A percentile compares a stretch with the other conserved stretches of the same genome.
phyloP scores from a whole-genome alignment of 1,140 invertebrate genomes.

The Trichoplusia ni region DNA sequence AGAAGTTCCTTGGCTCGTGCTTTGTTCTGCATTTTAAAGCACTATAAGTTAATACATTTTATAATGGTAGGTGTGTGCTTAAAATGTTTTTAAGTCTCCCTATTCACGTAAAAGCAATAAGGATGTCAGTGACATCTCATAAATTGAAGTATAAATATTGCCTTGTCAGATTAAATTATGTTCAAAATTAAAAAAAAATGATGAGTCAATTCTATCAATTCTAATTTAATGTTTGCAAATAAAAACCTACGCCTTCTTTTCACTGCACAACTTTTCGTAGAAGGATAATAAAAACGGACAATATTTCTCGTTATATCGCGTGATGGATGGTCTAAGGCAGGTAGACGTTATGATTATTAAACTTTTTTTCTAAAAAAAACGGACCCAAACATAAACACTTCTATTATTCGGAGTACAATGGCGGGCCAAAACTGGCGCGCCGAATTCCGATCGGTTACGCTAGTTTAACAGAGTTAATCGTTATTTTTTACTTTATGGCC shows the following conservation, averaged over 20 bases:
- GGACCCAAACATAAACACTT: constrained; percentile 74
- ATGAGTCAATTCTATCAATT: constrained; percentile 54
- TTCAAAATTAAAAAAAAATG: constrained; percentile 36
- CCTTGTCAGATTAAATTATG: constrained; percentile 33
- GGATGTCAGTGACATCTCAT: background rate
- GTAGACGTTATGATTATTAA: constrained; percentile 58
- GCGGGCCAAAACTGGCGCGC: constrained; percentile 54
- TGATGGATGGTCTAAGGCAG: constrained; percentile 72
- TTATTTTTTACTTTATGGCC: constrained; percentile 68
- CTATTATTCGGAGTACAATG: constrained; percentile 70
- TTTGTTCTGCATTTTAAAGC: background rate
- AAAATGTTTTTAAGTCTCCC: background rate
- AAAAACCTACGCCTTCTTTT: constrained; percentile 59
- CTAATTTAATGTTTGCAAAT: constrained; percentile 71
- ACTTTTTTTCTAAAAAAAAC: constrained; percentile 55
- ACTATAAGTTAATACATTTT: background rate
- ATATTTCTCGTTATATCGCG: constrained; percentile 69
- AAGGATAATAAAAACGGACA: constrained; percentile 60
- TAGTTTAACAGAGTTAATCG: constrained; percentile 77
- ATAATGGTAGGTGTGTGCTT: background rate
- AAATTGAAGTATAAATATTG: background rate
- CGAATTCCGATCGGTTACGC: constrained; percentile 75
- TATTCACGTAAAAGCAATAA: background rate
- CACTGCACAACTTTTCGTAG: constrained; percentile 44
- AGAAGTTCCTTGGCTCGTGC: background rate